These are phyloP conservation scores for Solen grandis DNA, from an alignment of 1,140 invertebrate species.

Conservation along the genomic window DNA sequence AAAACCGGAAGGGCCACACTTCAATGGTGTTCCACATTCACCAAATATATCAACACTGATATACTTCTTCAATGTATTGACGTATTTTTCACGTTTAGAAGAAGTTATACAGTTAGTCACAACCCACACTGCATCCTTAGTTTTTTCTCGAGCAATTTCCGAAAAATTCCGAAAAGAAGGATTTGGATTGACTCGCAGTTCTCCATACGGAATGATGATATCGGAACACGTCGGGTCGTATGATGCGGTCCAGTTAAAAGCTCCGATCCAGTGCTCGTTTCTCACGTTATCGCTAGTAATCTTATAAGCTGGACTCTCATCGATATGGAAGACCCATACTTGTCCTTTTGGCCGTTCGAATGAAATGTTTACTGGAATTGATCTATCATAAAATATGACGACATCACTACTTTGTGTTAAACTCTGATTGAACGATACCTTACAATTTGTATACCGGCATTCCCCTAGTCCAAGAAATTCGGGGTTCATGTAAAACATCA, in stretches of 20 bases:
- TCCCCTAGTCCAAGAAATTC: no score
- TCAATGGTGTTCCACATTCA: constrained; percentile 3
- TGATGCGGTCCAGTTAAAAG: constrained; percentile 37
- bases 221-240: constrained; percentile 13
- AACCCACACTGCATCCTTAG: constrained; percentile 2
- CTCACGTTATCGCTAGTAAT: not conserved
- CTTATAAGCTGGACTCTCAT: constrained; percentile 14
- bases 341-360: constrained; percentile 15
- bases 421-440: no score
- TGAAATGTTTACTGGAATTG: not conserved
- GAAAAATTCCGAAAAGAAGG: not conserved
- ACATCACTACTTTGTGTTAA: no score
- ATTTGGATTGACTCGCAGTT: not conserved
- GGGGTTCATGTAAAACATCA: no score
- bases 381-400: constrained; percentile 26
- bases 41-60: constrained; percentile 25
- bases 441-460: no score
- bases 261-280: not conserved
- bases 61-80: constrained; percentile 32
- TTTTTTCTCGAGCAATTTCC: constrained; percentile 17
- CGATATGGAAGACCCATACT: constrained; percentile 24
- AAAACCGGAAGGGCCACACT: constrained; percentile 3
- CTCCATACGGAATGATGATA: constrained; percentile 18
- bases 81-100: constrained; percentile 15
- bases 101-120: constrained; percentile 20